These are phyloP conservation scores for Cheilosia soror DNA, from an alignment of 2,888 invertebrate genomes.

Conservation along the genomic window DNA sequence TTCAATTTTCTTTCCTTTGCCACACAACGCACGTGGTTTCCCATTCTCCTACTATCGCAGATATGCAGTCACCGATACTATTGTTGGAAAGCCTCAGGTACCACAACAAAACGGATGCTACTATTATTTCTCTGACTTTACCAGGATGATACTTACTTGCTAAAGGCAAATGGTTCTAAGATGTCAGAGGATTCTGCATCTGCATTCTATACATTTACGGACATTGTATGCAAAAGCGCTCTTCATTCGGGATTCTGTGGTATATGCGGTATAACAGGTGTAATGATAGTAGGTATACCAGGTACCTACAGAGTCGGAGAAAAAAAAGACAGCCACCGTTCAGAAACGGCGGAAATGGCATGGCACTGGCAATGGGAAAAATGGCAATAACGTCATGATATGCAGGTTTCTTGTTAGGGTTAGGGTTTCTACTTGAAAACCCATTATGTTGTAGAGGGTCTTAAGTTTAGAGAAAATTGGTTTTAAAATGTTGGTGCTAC, in stretches of 20 bases:
- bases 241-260: conserved; percentile 40
- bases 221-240: conserved; percentile 29
- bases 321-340: not conserved
- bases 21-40: conserved; percentile 12
- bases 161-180: conserved; percentile 47
- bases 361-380: too few relatives aligned
- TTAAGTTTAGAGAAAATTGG: too few relatives aligned
- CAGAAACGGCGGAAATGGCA: not conserved
- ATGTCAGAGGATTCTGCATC: conserved; percentile 24
- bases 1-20: conserved; percentile 40
- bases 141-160: conserved; percentile 60
- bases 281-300: not conserved
- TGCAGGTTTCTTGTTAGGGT: too few relatives aligned
- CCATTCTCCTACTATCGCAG: not conserved
- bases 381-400: too few relatives aligned
- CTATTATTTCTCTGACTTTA: conserved; percentile 60
- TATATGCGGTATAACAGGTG: conserved; percentile 44
- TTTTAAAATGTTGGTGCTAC: too few relatives aligned
- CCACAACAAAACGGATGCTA: conserved; percentile 58
- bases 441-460: too few relatives aligned
- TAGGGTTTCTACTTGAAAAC: too few relatives aligned
- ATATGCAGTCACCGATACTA: conserved; percentile 14
- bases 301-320: not conserved
- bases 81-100: conserved; percentile 18
- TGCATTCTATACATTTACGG: conserved; percentile 33